Evolutionary conservation across 2,797 vertebrate genomes (phyloP).

Genomic region (Periparus ater): DNA sequence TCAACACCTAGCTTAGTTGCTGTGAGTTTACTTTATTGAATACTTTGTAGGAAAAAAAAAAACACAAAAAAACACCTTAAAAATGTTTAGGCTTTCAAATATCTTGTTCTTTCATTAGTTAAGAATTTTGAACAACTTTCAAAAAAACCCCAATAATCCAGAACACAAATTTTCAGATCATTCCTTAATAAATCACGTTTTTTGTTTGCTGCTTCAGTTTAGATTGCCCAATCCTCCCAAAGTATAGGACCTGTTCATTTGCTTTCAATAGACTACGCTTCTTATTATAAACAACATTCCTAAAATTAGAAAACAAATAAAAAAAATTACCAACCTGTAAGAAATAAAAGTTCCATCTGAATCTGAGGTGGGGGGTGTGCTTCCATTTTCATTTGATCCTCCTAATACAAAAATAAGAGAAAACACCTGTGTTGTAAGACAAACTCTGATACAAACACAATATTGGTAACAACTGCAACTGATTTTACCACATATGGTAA

Average conservation of each 20-base stretch:
- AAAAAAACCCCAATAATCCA: neutral
- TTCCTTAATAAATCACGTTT: neutral
- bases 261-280: neutral
- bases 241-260: neutral
- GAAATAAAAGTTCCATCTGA: constrained; percentile 90
- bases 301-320: neutral
- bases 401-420: constrained; percentile 66
- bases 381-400: constrained; percentile 83
- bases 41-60: neutral
- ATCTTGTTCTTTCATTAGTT: neutral
- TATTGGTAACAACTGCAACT: neutral
- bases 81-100: neutral
- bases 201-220: neutral
- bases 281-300: neutral
- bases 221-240: neutral
- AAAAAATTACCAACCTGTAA: constrained; percentile 82
- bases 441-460: neutral
- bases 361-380: constrained; percentile 70
- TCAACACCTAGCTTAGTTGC: neutral
- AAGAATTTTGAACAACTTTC: neutral
- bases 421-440: neutral
- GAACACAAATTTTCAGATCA: neutral
- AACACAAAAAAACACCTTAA: neutral
- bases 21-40: neutral
- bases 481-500: neutral